phyloP scores from a whole-genome alignment of 2,797 vertebrate genomes.

The Trachurus trachurus region DNA sequence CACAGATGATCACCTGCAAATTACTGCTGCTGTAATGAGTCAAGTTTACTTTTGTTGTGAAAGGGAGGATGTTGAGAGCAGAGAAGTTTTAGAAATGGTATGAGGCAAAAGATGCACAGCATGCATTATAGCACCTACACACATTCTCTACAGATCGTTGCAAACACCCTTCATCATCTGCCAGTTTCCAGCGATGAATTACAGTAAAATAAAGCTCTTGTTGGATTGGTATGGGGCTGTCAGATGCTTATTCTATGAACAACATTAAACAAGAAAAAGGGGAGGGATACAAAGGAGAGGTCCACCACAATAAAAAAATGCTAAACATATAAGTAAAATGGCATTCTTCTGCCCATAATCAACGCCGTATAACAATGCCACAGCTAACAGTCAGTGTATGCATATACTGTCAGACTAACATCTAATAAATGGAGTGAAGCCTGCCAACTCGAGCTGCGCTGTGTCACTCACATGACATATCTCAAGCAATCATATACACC shows the following conservation, averaged over 20 bases:
- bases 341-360: neutral
- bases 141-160: neutral
- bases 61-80: neutral
- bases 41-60: conserved; percentile 13
- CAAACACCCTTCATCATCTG: conserved; percentile 9
- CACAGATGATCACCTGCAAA: conserved; percentile 8
- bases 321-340: neutral
- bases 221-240: neutral
- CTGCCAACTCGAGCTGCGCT: no score
- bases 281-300: neutral
- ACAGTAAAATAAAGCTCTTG: conserved; percentile 12
- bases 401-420: neutral
- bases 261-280: neutral
- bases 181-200: conserved; percentile 12
- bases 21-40: conserved; percentile 2
- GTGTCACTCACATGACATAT: no score
- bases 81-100: conserved; percentile 1
- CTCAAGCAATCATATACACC: no score
- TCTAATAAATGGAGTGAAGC: no score
- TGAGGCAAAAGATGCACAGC: neutral
- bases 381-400: neutral
- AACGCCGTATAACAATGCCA: conserved; percentile 8
- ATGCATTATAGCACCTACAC: conserved; percentile 1
- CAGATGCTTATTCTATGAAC: neutral
- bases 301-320: conserved; percentile 13